Evolutionary conservation across 1,140 invertebrate species (phyloP).

Genomic region (Drusus annulatus): DNA sequence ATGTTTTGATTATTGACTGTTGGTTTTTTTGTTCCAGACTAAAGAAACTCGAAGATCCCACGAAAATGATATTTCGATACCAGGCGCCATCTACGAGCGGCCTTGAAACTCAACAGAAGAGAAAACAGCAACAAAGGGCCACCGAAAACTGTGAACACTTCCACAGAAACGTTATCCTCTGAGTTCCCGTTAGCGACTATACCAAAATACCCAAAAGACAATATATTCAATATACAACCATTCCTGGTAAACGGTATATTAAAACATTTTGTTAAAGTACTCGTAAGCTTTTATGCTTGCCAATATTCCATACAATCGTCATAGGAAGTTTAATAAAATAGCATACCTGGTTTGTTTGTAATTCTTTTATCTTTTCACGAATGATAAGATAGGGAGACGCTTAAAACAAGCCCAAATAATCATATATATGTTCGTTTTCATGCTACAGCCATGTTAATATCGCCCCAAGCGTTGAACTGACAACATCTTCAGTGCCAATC

Average conservation of each 20-base stretch:
- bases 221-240: not conserved
- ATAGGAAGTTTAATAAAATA: not conserved
- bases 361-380: slow-evolving; percentile 14
- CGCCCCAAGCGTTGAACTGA: too few relatives aligned
- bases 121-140: slow-evolving; percentile 22
- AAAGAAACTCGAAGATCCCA: not conserved
- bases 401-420: too few relatives aligned
- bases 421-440: too few relatives aligned
- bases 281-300: too few relatives aligned
- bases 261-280: too few relatives aligned
- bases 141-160: slow-evolving; percentile 6
- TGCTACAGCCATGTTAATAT: too few relatives aligned
- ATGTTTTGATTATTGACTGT: too few relatives aligned
- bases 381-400: slow-evolving; percentile 25
- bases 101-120: slow-evolving; percentile 32
- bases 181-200: not conserved
- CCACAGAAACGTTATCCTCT: slow-evolving; percentile 8
- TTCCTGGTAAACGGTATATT: too few relatives aligned
- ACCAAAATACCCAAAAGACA: not conserved
- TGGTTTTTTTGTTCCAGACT: slow-evolving; percentile 22
- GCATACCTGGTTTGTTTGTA: not conserved
- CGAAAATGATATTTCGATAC: slow-evolving; percentile 38
- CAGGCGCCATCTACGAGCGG: slow-evolving; percentile 23
- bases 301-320: too few relatives aligned
- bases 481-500: too few relatives aligned